Percentiles rank a stretch among this genome's conserved stretches.
Evolutionary conservation across 1,140 invertebrate genomes (phyloP).

Genomic region (Planococcus citri): DNA sequence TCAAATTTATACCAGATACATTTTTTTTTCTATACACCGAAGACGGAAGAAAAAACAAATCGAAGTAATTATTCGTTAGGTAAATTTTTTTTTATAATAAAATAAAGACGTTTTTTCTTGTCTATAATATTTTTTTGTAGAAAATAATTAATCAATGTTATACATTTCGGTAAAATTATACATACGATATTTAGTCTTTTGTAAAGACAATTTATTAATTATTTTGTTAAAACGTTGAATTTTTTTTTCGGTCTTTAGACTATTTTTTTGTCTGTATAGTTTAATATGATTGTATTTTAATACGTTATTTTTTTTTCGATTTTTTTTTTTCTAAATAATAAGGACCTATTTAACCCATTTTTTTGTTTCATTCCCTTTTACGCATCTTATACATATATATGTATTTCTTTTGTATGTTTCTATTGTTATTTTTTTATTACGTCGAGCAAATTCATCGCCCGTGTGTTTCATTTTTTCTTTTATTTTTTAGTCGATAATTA

Average conservation of each 20-base stretch:
- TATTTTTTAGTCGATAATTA: neutral
- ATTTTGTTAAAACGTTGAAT: neutral
- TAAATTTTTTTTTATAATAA: too few relatives aligned
- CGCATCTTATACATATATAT: too few relatives aligned
- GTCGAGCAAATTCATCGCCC: neutral
- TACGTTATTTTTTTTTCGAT: neutral
- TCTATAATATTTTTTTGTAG: too few relatives aligned
- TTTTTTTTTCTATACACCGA: too few relatives aligned
- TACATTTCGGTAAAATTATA: neutral
- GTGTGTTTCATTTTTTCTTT: too few relatives aligned
- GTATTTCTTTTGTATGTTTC: constrained; percentile 14
- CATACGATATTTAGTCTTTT: constrained; percentile 7
- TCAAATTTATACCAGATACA: too few relatives aligned
- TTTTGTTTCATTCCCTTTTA: neutral
- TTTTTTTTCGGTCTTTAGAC: neutral
- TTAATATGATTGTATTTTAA: too few relatives aligned
- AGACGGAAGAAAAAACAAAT: too few relatives aligned
- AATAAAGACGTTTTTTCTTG: too few relatives aligned
- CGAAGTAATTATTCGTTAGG: too few relatives aligned
- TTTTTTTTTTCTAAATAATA: neutral
- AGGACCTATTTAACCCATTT: neutral
- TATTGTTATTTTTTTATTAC: neutral
- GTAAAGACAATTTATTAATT: neutral
- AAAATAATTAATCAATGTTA: neutral
- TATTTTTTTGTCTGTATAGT: neutral